A percentile compares a stretch with the other conserved stretches of the same genome.
Evolutionary conservation across 1,140 invertebrate genomes (phyloP).

Genomic region (Coenobita brevimanus): DNA sequence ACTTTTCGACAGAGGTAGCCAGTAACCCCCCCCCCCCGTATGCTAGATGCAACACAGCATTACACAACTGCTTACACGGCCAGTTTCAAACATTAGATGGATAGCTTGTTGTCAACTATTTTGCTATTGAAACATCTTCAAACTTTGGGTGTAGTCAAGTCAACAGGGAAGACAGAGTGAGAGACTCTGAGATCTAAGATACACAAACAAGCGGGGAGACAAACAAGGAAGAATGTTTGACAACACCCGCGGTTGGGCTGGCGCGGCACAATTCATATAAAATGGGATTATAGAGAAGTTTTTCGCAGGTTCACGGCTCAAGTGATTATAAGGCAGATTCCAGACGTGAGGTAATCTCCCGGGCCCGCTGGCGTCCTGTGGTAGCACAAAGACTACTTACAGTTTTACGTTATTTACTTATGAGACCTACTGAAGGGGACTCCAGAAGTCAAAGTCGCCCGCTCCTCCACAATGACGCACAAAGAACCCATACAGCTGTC

Average conservation of each 20-base stretch:
- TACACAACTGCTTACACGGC: too few relatives aligned
- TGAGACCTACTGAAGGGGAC: conserved; percentile 6
- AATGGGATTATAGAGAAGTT: conserved; percentile 20
- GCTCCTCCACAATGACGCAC: conserved; percentile 23
- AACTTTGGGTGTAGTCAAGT: not conserved
- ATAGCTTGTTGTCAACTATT: too few relatives aligned
- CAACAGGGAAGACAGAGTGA: not conserved
- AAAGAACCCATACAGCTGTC: conserved; percentile 55
- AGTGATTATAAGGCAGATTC: conserved; percentile 35
- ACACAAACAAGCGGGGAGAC: not conserved
- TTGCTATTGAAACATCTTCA: not conserved
- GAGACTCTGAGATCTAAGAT: not conserved
- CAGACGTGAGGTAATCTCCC: conserved; percentile 23
- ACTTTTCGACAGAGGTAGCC: too few relatives aligned
- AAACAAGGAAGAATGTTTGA: conserved; percentile 26
- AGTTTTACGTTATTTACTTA: conserved; percentile 9
- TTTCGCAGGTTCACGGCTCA: not conserved
- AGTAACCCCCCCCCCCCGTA: too few relatives aligned
- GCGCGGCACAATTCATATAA: conserved; percentile 21
- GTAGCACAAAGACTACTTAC: conserved; percentile 33
- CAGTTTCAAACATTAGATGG: too few relatives aligned
- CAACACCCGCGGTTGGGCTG: not conserved
- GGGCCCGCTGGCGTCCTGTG: conserved; percentile 15
- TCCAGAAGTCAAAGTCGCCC: conserved; percentile 35
- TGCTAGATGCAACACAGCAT: too few relatives aligned